Conservation (phyloP, 2,888 invertebrate genomes). For the Parascotia fuliginaria region DNA sequence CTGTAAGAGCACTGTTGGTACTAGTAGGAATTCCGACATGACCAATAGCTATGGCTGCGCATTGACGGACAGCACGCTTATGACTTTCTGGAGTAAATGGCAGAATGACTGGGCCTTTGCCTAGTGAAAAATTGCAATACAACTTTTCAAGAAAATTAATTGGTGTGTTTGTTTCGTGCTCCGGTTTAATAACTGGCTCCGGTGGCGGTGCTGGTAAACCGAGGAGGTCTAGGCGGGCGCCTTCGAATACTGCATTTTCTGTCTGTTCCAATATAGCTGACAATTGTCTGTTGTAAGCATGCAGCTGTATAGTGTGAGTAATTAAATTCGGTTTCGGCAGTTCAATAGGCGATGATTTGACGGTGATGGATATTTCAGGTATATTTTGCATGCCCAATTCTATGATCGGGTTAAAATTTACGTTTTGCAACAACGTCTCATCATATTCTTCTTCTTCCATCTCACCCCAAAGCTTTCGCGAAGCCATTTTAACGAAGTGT, state of each 20-base stretch:
- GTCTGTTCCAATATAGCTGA: constrained; percentile 69
- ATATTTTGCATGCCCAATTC: constrained; percentile 83
- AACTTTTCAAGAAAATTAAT: constrained; percentile 74
- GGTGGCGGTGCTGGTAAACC: constrained; percentile 68
- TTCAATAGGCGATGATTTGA: constrained; percentile 77
- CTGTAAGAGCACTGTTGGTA: constrained; percentile 70
- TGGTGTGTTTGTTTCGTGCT: constrained; percentile 67
- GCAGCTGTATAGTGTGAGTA: constrained; percentile 78
- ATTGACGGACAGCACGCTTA: constrained; percentile 72
- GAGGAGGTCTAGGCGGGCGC: constrained; percentile 62
- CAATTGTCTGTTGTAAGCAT: constrained; percentile 69
- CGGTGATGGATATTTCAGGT: constrained; percentile 78
- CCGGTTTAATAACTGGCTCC: constrained; percentile 62
- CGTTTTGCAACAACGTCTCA: constrained; percentile 69
- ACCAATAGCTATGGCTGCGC: constrained; percentile 77
- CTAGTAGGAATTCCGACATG: constrained; percentile 73
- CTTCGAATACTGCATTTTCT: constrained; percentile 68
- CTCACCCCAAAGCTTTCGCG: constrained; percentile 75
- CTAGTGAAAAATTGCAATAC: constrained; percentile 77
- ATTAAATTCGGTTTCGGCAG: constrained; percentile 76
- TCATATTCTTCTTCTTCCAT: constrained; percentile 69
- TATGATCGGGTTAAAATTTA: constrained; percentile 81
- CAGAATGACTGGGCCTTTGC: constrained; percentile 70
- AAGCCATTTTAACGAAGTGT: constrained; percentile 43
- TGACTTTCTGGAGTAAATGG: constrained; percentile 81